Conservation (phyloP, 2,888 invertebrate genomes). For the Oegoconia quadripuncta region DNA sequence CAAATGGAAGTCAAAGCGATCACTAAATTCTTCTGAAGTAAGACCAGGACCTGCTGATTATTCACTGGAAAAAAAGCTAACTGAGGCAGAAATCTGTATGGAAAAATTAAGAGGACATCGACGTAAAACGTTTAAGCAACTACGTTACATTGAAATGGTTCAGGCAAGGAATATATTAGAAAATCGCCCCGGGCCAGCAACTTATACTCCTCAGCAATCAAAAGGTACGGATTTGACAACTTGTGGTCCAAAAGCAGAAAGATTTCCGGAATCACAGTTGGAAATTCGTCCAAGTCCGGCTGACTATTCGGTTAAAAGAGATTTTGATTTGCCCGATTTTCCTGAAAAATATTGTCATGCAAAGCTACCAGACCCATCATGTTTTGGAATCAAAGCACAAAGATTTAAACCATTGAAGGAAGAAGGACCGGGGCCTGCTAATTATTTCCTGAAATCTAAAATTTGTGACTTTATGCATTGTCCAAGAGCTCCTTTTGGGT, state of each 20-base stretch:
- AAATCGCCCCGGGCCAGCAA: constrained; percentile 49
- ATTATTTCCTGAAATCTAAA: constrained; percentile 34
- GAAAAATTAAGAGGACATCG: constrained; percentile 46
- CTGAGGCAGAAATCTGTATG: constrained; percentile 35
- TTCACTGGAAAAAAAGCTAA: constrained; percentile 28
- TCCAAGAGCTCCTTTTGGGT: constrained; percentile 45
- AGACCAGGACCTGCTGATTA: constrained; percentile 61
- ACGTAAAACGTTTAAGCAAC: constrained; percentile 50
- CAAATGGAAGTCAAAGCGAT: constrained; percentile 40
- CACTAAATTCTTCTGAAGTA: constrained; percentile 21
- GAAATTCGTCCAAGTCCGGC: constrained; percentile 48
- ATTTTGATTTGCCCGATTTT: constrained; percentile 42
- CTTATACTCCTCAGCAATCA: constrained; percentile 44
- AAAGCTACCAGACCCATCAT: constrained; percentile 39
- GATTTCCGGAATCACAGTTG: constrained; percentile 34
- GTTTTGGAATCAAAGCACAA: constrained; percentile 49
- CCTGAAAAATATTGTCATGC: constrained; percentile 37
- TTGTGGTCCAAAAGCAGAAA: constrained; percentile 44
- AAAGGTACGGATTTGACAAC: constrained; percentile 34
- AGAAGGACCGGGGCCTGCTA: constrained; percentile 54
- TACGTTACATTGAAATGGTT: constrained; percentile 56
- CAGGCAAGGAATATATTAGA: constrained; percentile 47
- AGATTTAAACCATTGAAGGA: constrained; percentile 44
- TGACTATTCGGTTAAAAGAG: constrained; percentile 45
- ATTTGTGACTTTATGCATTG: constrained; percentile 37